Evolutionary conservation across 2,888 invertebrate species (phyloP).

Genomic region (Aspidapion aeneum): DNA sequence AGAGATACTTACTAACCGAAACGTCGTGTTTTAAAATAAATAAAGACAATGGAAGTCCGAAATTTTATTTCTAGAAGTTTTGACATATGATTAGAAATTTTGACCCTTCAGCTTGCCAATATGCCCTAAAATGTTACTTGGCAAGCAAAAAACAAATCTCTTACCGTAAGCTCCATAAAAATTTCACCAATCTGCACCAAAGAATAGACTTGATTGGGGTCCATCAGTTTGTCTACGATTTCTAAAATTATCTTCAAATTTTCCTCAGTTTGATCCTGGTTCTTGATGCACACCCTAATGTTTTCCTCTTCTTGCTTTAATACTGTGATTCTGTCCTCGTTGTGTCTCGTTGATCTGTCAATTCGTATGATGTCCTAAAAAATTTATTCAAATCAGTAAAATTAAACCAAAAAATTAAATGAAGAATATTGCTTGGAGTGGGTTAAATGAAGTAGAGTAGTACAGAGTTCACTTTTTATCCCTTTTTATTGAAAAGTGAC

Average conservation of each 20-base stretch:
- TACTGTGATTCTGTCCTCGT: conserved; percentile 75
- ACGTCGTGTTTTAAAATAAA: no score
- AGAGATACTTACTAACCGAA: no score
- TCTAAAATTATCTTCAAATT: conserved; percentile 66
- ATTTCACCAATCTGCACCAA: conserved; percentile 57
- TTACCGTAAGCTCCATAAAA: conserved; percentile 55
- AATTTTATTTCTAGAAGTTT: no score
- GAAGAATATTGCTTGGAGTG: no score
- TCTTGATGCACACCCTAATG: conserved; percentile 61
- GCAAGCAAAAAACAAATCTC: no score
- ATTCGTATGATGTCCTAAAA: conserved; percentile 79
- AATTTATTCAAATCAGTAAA: conserved; percentile 4
- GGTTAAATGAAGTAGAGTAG: no score
- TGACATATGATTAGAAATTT: no score
- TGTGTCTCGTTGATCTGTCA: conserved; percentile 71
- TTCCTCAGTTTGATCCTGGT: conserved; percentile 71
- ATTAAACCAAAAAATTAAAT: background rate
- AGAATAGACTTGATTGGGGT: conserved; percentile 52
- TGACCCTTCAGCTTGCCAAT: no score
- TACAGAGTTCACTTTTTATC: no score
- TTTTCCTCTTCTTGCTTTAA: conserved; percentile 76
- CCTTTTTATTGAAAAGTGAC: no score
- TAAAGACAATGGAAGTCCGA: no score
- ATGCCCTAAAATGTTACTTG: no score
- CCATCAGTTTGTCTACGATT: conserved; percentile 61